Percentiles rank a stretch among this genome's conserved stretches.
phyloP scores from a whole-genome alignment of 2,113 vertebrate genomes.

The Typhlomys cinereus region DNA sequence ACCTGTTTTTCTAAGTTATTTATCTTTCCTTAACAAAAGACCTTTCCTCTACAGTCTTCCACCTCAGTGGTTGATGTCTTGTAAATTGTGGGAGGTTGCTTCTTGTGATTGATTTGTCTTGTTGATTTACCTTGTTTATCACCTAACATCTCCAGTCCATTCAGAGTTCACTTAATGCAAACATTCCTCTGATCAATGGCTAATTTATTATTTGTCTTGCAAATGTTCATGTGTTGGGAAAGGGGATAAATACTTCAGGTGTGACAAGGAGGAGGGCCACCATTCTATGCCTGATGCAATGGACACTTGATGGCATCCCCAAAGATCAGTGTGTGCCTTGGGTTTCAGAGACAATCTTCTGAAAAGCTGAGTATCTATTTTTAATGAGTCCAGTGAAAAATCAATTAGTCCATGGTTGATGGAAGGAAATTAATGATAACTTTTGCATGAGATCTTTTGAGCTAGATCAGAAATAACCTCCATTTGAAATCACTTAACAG shows the following conservation, averaged over 20 bases:
- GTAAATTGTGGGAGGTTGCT: slow-evolving; percentile 41
- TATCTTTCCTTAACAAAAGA: neutral
- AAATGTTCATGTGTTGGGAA: slow-evolving; percentile 87
- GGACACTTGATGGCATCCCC: slow-evolving; percentile 86
- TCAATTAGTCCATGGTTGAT: slow-evolving; percentile 83
- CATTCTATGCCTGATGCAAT: slow-evolving; percentile 79
- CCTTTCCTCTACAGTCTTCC: slow-evolving; percentile 65
- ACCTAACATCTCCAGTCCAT: slow-evolving; percentile 83
- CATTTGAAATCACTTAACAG: slow-evolving; percentile 42
- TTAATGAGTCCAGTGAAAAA: slow-evolving; percentile 87
- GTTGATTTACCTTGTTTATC: slow-evolving; percentile 79
- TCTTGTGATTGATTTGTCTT: slow-evolving; percentile 56
- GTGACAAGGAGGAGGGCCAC: slow-evolving; percentile 82
- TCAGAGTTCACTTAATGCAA: slow-evolving; percentile 84
- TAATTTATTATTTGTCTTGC: slow-evolving; percentile 89
- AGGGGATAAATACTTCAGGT: slow-evolving; percentile 82
- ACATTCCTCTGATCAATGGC: slow-evolving; percentile 84
- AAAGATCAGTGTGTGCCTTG: slow-evolving; percentile 77
- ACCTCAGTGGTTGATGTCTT: slow-evolving; percentile 37
- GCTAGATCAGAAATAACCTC: slow-evolving; percentile 69
- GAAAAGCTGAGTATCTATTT: slow-evolving; percentile 86
- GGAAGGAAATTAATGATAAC: slow-evolving; percentile 83
- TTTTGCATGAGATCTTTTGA: slow-evolving; percentile 76
- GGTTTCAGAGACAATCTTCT: slow-evolving; percentile 83
- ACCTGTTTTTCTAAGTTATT: neutral